Evolutionary conservation across 2,113 vertebrate genomes (phyloP), one percentile per base, ranked within the genome.

Genomic region (Gnathonemus echidnorhynchus): DNA sequence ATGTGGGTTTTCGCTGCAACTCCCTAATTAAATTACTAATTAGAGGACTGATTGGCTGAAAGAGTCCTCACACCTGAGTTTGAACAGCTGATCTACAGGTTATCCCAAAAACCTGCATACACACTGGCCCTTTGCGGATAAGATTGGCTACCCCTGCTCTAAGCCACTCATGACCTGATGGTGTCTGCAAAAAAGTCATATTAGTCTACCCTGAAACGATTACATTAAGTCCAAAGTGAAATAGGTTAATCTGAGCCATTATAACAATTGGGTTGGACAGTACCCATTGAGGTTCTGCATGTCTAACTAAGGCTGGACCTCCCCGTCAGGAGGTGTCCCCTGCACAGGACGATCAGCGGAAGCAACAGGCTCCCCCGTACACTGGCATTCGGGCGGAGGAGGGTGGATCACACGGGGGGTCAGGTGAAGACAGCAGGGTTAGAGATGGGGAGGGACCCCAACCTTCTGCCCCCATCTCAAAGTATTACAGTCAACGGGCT

Each of bases 291-390:
- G 6, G 19, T 85, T 46, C 83, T 85, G 83, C 21, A 85, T 46
- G 42, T 45, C 8, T 85, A 46, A 87, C 19, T 17, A 39, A 53
- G 13, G 3, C 27, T 87, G n/a, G 5, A 2, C 93, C 6, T 93
- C 49, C 49, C 91, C 21, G 53, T 66, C 90, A 96, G 96, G 95
- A 95, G 92, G 92, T 92, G 53, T 48, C 94, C 56, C 93, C 94
- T 49, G 91, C 90, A 21, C 48, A 91, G 88, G 92, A 92, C 49
- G 95, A 94, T 90, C 95, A 94, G 49, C 93, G 93, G 86, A 95
- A 94, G 90, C 92, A 91, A 39, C 92, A 93, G 4, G 92, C 93
- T 77, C 92, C 94, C 35, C 93, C 94, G 7, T 62, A 4, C 49
- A 24, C 39, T 10, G 56, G 49, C 19, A 50, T 89, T 89, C 70